Percentiles rank a stretch among this genome's conserved stretches.
Conservation (phyloP, 1,140 invertebrate species). For the Calliopsis andreniformis region DNA sequence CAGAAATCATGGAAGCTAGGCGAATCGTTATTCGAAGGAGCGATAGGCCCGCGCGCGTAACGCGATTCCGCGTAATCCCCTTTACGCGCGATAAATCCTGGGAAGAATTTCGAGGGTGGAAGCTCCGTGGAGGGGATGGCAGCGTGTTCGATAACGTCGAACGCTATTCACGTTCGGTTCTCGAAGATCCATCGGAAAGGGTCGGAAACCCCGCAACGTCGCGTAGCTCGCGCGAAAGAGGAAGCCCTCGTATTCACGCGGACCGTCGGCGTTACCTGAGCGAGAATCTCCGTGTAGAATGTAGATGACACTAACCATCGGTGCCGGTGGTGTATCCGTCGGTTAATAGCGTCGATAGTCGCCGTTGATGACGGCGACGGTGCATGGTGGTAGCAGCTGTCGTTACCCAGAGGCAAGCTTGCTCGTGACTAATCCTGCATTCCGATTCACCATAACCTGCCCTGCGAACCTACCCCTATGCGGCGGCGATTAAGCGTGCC, state of each 20-base stretch:
- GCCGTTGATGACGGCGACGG: slow-evolving; percentile 66
- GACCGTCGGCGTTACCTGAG: slow-evolving; percentile 29
- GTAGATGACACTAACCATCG: slow-evolving; percentile 49
- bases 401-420: slow-evolving; percentile 77
- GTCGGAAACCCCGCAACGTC: slow-evolving; percentile 38
- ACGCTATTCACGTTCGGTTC: slow-evolving; percentile 33
- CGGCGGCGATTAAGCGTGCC: slow-evolving; percentile 71
- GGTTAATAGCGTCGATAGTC: slow-evolving; percentile 64
- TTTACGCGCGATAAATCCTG: slow-evolving; percentile 23
- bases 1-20: too few relatives aligned
- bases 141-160: slow-evolving; percentile 26
- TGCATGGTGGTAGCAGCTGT: slow-evolving; percentile 74
- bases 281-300: slow-evolving; percentile 31
- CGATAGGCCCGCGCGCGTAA: neutral
- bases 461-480: slow-evolving; percentile 65
- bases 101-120: slow-evolving; percentile 18
- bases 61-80: slow-evolving; percentile 2
- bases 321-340: slow-evolving; percentile 47
- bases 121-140: too few relatives aligned
- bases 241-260: slow-evolving; percentile 43
- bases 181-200: slow-evolving; percentile 37
- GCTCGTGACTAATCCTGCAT: slow-evolving; percentile 78
- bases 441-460: slow-evolving; percentile 74
- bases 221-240: neutral
- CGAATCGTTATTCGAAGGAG: neutral